phyloP scores from a whole-genome alignment of 2,113 vertebrate species.

The Labrus mixtus region DNA sequence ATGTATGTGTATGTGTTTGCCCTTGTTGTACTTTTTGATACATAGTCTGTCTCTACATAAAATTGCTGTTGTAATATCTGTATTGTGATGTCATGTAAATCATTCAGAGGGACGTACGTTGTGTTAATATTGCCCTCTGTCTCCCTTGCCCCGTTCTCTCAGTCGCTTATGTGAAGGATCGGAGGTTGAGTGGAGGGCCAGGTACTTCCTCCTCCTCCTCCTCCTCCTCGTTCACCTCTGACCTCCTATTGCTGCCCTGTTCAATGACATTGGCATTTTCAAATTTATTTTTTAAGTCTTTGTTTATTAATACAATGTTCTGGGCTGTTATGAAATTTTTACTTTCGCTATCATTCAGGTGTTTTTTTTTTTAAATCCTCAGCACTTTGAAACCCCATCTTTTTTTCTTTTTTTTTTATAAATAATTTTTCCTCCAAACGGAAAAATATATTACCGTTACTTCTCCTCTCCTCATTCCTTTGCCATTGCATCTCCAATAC shows the following conservation, averaged over 20 bases:
- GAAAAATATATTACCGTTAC: constrained; percentile 73
- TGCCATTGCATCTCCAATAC: constrained; percentile 69
- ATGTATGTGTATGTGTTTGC: not conserved
- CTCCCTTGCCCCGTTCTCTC: constrained; percentile 84
- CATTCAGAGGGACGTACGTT: constrained; percentile 49
- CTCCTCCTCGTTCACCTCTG: constrained; percentile 74
- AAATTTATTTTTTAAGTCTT: constrained; percentile 51
- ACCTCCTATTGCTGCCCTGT: constrained; percentile 71
- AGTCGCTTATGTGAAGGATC: constrained; percentile 99
- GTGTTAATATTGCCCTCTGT: constrained; percentile 81
- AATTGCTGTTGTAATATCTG: not conserved
- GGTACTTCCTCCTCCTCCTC: constrained; percentile 88
- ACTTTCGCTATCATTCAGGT: constrained; percentile 41
- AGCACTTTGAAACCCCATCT: constrained; percentile 50
- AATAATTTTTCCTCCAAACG: constrained; percentile 70
- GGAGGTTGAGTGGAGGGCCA: constrained; percentile 97
- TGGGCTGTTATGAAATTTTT: constrained; percentile 49
- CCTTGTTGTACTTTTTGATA: not conserved
- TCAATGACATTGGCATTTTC: constrained; percentile 57
- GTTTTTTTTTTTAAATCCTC: constrained; percentile 20
- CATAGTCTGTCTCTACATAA: not conserved
- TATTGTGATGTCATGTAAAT: constrained; percentile 48
- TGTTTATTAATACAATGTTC: constrained; percentile 47
- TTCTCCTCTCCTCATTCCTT: constrained; percentile 30
- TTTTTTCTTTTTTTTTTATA: constrained; percentile 44